phyloP scores from a whole-genome alignment of 2,113 vertebrate species.

The Myrmecophaga tridactyla region DNA sequence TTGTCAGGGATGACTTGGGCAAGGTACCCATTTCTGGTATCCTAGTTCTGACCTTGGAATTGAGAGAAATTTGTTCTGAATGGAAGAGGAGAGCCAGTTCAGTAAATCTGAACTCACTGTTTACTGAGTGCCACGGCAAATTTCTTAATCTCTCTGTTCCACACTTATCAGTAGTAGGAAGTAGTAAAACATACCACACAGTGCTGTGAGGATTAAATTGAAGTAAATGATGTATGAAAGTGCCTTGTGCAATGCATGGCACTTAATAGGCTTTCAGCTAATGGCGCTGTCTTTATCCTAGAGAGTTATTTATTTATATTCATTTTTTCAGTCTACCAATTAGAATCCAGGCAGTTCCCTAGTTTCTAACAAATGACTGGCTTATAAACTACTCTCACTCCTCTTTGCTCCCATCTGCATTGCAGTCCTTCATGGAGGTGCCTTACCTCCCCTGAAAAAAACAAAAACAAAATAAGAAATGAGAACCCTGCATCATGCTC shows the following conservation, averaged over 20 bases:
- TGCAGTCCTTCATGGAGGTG: background rate
- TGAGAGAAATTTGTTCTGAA: background rate
- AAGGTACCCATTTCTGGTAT: background rate
- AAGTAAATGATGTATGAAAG: background rate
- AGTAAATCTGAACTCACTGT: background rate
- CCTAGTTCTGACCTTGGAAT: background rate
- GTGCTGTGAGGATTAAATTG: background rate
- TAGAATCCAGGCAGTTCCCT: background rate
- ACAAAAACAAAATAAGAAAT: too few relatives aligned
- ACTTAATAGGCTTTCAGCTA: background rate
- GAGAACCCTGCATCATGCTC: background rate
- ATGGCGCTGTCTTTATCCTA: background rate
- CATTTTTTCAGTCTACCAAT: background rate
- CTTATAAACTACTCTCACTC: background rate
- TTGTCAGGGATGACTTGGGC: background rate
- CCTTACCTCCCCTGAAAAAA: too few relatives aligned
- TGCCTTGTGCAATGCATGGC: background rate
- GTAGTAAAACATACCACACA: background rate
- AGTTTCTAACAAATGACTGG: background rate
- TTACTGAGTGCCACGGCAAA: background rate
- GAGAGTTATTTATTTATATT: background rate
- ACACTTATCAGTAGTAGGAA: background rate
- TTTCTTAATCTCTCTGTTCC: background rate
- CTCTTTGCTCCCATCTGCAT: background rate
- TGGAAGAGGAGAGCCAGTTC: slow-evolving; percentile 9